Percentiles rank a stretch among this genome's conserved stretches.
phyloP scores from a whole-genome alignment of 2,888 invertebrate genomes.

The Phania funesta region DNA sequence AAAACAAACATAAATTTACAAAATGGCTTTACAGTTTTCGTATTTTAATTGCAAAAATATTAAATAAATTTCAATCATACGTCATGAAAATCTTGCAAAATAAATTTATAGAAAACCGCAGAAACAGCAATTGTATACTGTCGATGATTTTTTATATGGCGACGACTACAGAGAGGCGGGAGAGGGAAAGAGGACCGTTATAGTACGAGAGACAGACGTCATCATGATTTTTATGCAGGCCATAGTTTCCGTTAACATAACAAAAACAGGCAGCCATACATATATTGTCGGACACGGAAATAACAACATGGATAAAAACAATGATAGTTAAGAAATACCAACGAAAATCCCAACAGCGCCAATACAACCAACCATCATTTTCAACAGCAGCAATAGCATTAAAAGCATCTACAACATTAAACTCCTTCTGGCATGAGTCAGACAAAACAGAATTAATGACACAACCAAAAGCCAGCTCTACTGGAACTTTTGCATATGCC shows the following conservation, averaged over 20 bases:
- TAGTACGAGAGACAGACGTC: slow-evolving; percentile 42
- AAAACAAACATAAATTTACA: not conserved
- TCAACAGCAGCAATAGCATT: not conserved
- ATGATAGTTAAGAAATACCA: slow-evolving; percentile 43
- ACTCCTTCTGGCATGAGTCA: slow-evolving; percentile 22
- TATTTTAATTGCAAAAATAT: slow-evolving; percentile 10
- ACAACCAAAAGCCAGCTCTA: slow-evolving; percentile 46
- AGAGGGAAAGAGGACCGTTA: too few relatives aligned
- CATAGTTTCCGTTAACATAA: slow-evolving; percentile 53
- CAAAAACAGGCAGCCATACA: slow-evolving; percentile 33
- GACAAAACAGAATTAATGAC: slow-evolving; percentile 56
- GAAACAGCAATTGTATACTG: slow-evolving; percentile 31
- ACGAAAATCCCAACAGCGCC: slow-evolving; percentile 8
- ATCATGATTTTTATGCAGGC: slow-evolving; percentile 56
- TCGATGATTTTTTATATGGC: slow-evolving; percentile 43
- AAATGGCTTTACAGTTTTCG: not conserved
- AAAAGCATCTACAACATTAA: slow-evolving; percentile 16
- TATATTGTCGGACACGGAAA: slow-evolving; percentile 17
- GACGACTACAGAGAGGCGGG: slow-evolving; percentile 1
- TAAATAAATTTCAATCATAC: slow-evolving; percentile 23
- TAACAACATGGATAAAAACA: slow-evolving; percentile 22
- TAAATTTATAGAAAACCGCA: slow-evolving; percentile 49
- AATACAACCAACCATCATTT: not conserved
- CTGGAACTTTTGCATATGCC: slow-evolving; percentile 28
- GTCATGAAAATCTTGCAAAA: slow-evolving; percentile 53